These are phyloP conservation scores for Drosophila meridionalis DNA, from an alignment of 2,888 invertebrate species.

Conservation along the genomic window DNA sequence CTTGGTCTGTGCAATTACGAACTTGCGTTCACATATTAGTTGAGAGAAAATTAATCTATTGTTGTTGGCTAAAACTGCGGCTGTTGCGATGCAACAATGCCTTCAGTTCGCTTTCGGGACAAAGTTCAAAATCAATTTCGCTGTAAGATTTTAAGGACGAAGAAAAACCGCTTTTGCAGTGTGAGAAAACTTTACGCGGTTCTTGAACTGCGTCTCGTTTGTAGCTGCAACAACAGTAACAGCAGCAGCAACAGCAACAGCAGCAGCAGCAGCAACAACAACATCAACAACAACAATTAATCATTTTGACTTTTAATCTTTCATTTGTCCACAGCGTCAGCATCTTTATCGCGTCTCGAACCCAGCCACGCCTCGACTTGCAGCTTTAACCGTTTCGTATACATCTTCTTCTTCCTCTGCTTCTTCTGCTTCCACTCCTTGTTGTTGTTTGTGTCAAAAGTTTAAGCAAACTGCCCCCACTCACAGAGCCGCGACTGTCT, in stretches of 20 bases:
- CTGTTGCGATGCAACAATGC: slow-evolving; percentile 33
- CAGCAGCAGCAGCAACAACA: neutral
- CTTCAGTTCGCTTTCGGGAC: neutral
- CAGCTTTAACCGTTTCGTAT: slow-evolving; percentile 25
- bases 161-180: slow-evolving; percentile 36
- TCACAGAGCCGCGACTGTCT: slow-evolving; percentile 9
- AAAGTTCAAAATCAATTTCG: slow-evolving; percentile 46
- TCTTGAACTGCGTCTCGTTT: slow-evolving; percentile 14
- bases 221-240: slow-evolving; percentile 34
- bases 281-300: slow-evolving; percentile 60
- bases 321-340: slow-evolving; percentile 66
- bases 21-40: slow-evolving; percentile 49
- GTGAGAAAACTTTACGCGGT: slow-evolving; percentile 1
- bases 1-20: slow-evolving; percentile 34
- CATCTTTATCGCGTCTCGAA: slow-evolving; percentile 60
- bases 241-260: slow-evolving; percentile 19
- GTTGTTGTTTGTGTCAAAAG: slow-evolving; percentile 62
- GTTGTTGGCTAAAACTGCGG: slow-evolving; percentile 54
- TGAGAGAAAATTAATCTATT: slow-evolving; percentile 57
- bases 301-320: slow-evolving; percentile 74
- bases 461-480: slow-evolving; percentile 43
- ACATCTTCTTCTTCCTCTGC: neutral
- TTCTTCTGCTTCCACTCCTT: neutral
- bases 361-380: slow-evolving; percentile 50
- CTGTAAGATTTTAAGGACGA: slow-evolving; percentile 30